A percentile compares a stretch with the other conserved stretches of the same genome.
These are phyloP conservation scores for Astreopora myriophthalma DNA, from an alignment of 64 coral and sea anemone species.

Conservation along the genomic window DNA sequence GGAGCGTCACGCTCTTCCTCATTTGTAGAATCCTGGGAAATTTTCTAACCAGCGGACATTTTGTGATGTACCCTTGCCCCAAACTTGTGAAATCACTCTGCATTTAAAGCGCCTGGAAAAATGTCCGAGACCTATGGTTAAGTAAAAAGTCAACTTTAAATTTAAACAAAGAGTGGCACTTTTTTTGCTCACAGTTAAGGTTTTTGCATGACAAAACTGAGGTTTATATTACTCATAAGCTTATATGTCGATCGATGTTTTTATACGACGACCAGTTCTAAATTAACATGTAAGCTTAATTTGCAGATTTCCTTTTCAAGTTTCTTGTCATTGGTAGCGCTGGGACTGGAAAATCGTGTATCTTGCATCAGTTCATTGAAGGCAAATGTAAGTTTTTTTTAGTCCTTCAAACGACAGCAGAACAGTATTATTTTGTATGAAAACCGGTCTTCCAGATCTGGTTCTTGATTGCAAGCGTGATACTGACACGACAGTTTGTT, in stretches of 20 bases:
- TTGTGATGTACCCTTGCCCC: background rate
- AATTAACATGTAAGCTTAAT: background rate
- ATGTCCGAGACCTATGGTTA: slow-evolving; percentile 99
- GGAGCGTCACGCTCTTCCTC: background rate
- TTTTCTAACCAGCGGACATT: slow-evolving; percentile 28
- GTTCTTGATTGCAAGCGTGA: background rate
- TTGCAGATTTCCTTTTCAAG: slow-evolving; percentile 99
- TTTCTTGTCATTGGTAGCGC: slow-evolving; percentile 99
- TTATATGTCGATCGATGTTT: too few relatives aligned
- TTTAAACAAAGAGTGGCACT: background rate
- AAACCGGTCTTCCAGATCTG: too few relatives aligned
- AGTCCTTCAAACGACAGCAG: background rate
- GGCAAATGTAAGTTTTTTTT: slow-evolving; percentile 94
- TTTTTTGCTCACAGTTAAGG: too few relatives aligned
- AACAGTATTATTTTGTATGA: too few relatives aligned
- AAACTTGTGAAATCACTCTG: background rate
- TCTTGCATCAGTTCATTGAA: slow-evolving; percentile 99
- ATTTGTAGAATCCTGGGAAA: slow-evolving; percentile 59
- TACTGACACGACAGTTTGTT: too few relatives aligned
- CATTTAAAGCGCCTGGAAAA: slow-evolving; percentile 6
- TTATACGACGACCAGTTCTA: too few relatives aligned
- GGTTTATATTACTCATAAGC: too few relatives aligned
- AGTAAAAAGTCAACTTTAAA: background rate
- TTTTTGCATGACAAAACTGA: too few relatives aligned
- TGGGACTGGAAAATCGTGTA: slow-evolving; percentile 96